Percentiles rank a stretch among this genome's conserved stretches.
Conservation (phyloP, 2,113 vertebrate genomes). For the Lichenostomus cassidix region DNA sequence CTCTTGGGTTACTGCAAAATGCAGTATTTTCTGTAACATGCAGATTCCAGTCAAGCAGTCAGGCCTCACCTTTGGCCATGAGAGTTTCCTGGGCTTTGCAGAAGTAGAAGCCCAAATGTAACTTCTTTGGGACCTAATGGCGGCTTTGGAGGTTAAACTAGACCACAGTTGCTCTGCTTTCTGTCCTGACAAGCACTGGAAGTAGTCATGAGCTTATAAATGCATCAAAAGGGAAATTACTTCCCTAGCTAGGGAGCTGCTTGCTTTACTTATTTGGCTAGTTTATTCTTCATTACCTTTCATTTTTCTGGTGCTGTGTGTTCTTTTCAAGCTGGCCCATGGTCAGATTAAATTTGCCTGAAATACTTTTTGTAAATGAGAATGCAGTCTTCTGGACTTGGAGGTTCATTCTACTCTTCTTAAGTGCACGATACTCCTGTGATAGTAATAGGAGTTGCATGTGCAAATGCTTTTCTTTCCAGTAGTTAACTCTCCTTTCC, state of each 20-base stretch:
- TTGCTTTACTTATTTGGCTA: slow-evolving; percentile 8
- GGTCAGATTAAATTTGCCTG: slow-evolving; percentile 31
- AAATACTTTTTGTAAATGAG: neutral
- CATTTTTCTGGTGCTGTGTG: slow-evolving; percentile 12
- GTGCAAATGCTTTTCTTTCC: slow-evolving; percentile 45
- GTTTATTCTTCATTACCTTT: slow-evolving; percentile 1
- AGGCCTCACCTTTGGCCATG: neutral
- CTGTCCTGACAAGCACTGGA: neutral
- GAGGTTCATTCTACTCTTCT: neutral
- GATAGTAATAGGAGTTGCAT: slow-evolving; percentile 37
- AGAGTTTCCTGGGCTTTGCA: neutral
- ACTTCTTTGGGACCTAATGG: neutral
- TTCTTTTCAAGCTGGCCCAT: slow-evolving; percentile 2
- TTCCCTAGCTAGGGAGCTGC: neutral
- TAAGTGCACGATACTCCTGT: slow-evolving; percentile 23
- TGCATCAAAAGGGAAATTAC: neutral
- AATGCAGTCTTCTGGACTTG: slow-evolving; percentile 29
- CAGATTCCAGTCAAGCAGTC: neutral
- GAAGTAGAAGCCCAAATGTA: neutral
- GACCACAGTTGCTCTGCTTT: neutral
- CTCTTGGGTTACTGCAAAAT: neutral
- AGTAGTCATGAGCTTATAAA: neutral
- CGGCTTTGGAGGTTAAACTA: neutral
- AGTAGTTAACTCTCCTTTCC: neutral
- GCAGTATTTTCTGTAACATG: neutral